Conservation (phyloP, 2,797 vertebrate species). For the Mormyrus proboscirostris region DNA sequence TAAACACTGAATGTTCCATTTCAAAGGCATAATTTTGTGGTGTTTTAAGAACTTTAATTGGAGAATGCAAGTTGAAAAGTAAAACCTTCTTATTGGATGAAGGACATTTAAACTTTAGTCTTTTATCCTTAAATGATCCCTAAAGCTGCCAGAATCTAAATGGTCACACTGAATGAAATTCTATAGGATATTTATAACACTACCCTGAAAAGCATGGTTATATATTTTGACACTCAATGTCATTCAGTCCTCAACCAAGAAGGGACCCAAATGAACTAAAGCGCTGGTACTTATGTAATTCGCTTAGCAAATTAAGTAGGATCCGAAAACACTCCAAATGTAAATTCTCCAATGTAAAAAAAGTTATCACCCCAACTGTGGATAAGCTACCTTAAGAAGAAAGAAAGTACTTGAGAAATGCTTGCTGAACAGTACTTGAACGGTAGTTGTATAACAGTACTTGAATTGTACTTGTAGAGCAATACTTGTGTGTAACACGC, state of each 20-base stretch:
- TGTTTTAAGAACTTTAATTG: neutral
- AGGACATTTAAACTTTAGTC: neutral
- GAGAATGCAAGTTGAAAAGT: neutral
- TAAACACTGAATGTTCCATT: neutral
- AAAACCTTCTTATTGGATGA: slow-evolving; percentile 1
- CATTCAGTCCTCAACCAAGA: neutral
- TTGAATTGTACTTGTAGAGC: neutral
- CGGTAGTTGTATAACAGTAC: neutral
- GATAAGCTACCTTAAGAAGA: neutral
- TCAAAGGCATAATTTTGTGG: slow-evolving; percentile 7
- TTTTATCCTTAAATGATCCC: neutral
- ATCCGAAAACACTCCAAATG: neutral
- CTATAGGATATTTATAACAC: neutral
- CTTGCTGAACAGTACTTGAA: neutral
- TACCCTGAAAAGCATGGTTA: neutral
- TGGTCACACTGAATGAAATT: neutral
- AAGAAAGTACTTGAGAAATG: neutral
- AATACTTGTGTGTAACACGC: neutral
- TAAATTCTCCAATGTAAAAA: neutral
- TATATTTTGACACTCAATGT: neutral
- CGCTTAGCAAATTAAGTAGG: neutral
- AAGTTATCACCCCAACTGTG: neutral
- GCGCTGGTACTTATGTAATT: neutral
- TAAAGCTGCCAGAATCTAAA: slow-evolving; percentile 1
- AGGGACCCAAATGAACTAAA: neutral